Conservation (phyloP, 2,888 invertebrate genomes). For the Pycnomerus fuliginosus region DNA sequence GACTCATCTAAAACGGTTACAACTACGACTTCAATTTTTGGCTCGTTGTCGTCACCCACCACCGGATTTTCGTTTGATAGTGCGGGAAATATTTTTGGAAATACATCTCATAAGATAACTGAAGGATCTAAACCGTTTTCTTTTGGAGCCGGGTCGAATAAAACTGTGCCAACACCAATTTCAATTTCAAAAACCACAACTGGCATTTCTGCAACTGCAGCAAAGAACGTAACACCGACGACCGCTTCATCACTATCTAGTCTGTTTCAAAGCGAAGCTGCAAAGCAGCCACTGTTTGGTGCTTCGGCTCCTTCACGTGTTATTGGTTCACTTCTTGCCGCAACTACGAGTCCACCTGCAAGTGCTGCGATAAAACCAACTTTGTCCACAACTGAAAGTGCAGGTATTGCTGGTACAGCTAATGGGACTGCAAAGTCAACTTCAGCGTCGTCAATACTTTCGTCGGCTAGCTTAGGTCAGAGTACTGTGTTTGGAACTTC, state of each 20-base stretch:
- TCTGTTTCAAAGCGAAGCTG: no score
- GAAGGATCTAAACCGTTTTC: slow-evolving; percentile 6
- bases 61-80: no score
- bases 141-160: slow-evolving; percentile 1
- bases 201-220: slow-evolving; percentile 44
- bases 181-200: slow-evolving; percentile 10
- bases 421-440: neutral
- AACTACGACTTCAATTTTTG: slow-evolving; percentile 1
- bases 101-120: no score
- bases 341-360: slow-evolving; percentile 26
- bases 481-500: slow-evolving; percentile 19
- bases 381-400: slow-evolving; percentile 6
- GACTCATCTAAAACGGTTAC: neutral
- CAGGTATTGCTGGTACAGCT: neutral
- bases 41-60: neutral
- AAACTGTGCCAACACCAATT: slow-evolving; percentile 6
- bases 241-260: no score
- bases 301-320: no score
- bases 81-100: no score
- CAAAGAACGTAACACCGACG: slow-evolving; percentile 31
- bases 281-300: no score
- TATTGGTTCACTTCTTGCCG: no score
- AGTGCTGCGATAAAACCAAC: slow-evolving; percentile 11
- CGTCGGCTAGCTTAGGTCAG: slow-evolving; percentile 17
- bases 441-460: slow-evolving; percentile 2